Evolutionary conservation across 1,140 invertebrate species (phyloP).

Genomic region (Euglossa dilemma): DNA sequence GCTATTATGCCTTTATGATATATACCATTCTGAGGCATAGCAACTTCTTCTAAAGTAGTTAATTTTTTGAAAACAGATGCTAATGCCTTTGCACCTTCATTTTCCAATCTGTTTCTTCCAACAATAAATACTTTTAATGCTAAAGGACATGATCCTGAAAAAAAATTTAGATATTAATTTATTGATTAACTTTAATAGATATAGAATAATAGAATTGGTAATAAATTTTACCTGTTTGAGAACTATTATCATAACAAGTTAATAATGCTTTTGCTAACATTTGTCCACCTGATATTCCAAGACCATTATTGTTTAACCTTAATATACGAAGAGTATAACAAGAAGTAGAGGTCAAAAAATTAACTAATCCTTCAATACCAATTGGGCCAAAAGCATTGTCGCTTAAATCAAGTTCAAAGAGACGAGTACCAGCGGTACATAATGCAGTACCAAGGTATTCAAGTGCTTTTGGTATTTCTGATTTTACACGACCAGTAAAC

Average conservation of each 20-base stretch:
- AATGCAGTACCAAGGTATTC: constrained; percentile 91
- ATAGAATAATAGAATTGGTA: not conserved
- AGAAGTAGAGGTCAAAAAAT: constrained; percentile 91
- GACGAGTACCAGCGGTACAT: constrained; percentile 88
- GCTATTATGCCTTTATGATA: constrained; percentile 92
- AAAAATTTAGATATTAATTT: constrained; percentile 13
- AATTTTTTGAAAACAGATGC: constrained; percentile 92
- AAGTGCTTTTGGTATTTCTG: constrained; percentile 96
- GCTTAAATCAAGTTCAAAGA: constrained; percentile 96
- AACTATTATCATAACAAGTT: constrained; percentile 88
- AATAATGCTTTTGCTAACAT: constrained; percentile 91
- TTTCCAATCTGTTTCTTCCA: constrained; percentile 97
- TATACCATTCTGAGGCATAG: constrained; percentile 99
- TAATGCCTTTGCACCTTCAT: constrained; percentile 93
- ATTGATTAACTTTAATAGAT: constrained; percentile 2
- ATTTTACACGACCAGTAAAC: constrained; percentile 96
- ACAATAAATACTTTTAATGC: constrained; percentile 93
- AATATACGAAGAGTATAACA: constrained; percentile 93
- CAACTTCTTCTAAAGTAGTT: constrained; percentile 93
- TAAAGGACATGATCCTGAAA: constrained; percentile 84
- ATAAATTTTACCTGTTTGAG: constrained; percentile 73
- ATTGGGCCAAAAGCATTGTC: constrained; percentile 99
- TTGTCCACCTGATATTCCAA: constrained; percentile 95
- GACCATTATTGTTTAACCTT: constrained; percentile 96
- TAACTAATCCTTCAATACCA: constrained; percentile 94